Base-by-base conservation (phyloP, 2,888 invertebrate genomes). In the Chrysomela aeneicollis region DNA sequence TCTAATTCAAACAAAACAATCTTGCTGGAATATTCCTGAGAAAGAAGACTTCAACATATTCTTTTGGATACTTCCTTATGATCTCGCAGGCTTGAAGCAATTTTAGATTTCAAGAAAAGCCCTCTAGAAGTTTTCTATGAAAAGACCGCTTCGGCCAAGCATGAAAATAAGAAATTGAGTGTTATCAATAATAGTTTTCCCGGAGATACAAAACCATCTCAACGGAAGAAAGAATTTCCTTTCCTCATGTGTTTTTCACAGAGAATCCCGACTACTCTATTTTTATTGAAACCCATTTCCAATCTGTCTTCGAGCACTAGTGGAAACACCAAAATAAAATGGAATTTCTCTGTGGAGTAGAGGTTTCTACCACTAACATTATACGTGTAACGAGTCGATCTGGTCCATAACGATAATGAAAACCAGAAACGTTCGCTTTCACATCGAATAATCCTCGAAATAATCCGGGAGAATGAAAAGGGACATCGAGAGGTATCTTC, bases 361-460 rank as follows among this genome's bases (percentile, higher is more conserved):
- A 15, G 15, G 42, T 15, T 42, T 42, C n/a, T n/a, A n/a, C 42
- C 42, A 42, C 15, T 4, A 15, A 42, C 15, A 42, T 26, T 26
- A 26, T 42, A 42, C 42, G n/a, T 42, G 42, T 42, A 15, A 12
- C 35, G 15, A 42, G 42, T 15, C 42, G 42, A 42, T 42, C 42
- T n/a, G 6, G 42, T 42, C 42, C 42, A 42, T 42, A 42, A 42
- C 42, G 42, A 42, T 42, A 42, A 42, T 42, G 42, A 42, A 42
- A 42, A 42, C 42, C 42, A 42, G 42, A 12, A 42, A 42, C n/a
- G 15, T 15, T 42, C 42, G 42, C 42, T 42, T 42, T 42, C 42
- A 42, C 42, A 42, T 10, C 42, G 42, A 42, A 42, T 42, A 42
- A 35, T 35, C 35, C 35, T 35, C 35, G 35, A 12, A 35, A 35